These are phyloP conservation scores for Caenorhabditis plicata DNA, from an alignment of 2,888 invertebrate genomes.

Conservation along the genomic window DNA sequence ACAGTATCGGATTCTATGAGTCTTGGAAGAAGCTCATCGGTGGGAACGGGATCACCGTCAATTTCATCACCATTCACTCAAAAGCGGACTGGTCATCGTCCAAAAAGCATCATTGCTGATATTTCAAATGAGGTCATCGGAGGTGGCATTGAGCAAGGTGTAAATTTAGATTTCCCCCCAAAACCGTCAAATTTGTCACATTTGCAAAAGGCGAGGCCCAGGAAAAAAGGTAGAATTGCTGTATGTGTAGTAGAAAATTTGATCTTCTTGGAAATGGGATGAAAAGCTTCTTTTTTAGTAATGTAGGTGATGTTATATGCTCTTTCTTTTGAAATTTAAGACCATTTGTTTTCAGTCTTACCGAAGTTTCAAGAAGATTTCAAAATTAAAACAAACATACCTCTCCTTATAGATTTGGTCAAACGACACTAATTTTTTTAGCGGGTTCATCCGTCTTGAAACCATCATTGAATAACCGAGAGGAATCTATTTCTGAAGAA, in stretches of 20 bases:
- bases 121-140: slow-evolving; percentile 14
- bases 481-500: too few relatives aligned
- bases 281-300: too few relatives aligned
- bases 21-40: slow-evolving; percentile 21
- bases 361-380: too few relatives aligned
- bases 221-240: slow-evolving; percentile 7
- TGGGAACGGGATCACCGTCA: slow-evolving; percentile 29
- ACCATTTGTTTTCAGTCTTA: too few relatives aligned
- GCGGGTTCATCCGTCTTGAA: slow-evolving; percentile 4
- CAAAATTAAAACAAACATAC: too few relatives aligned
- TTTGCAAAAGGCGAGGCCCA: slow-evolving; percentile 43
- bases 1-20: slow-evolving; percentile 19
- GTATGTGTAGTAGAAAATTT: too few relatives aligned
- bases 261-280: too few relatives aligned
- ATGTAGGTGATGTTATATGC: too few relatives aligned
- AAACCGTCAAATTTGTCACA: slow-evolving; percentile 41
- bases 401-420: too few relatives aligned
- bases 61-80: slow-evolving; percentile 32
- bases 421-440: neutral
- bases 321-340: too few relatives aligned
- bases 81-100: slow-evolving; percentile 21
- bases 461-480: neutral
- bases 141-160: slow-evolving; percentile 18
- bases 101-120: slow-evolving; percentile 41
- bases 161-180: slow-evolving; percentile 38